Evolutionary conservation across 2,113 vertebrate genomes (phyloP).

Genomic region (Xerus inauris): DNA sequence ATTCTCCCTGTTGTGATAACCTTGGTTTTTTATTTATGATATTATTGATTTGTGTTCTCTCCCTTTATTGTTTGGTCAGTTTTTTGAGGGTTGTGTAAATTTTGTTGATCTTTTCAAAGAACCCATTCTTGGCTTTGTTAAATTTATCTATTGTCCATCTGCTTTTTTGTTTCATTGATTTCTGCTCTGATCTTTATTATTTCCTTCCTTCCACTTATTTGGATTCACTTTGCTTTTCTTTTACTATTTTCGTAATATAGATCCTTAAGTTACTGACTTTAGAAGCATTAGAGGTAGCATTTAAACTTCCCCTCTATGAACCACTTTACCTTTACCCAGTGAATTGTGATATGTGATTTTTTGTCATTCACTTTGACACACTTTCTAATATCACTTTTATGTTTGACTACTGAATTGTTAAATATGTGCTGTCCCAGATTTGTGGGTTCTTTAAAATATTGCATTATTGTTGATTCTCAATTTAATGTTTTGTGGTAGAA

Average conservation of each 20-base stretch:
- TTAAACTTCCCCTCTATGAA: not conserved
- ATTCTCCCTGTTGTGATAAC: not conserved
- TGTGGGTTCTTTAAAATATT: not conserved
- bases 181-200: not conserved
- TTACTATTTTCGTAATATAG: not conserved
- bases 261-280: not conserved
- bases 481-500: not conserved
- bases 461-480: not conserved
- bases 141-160: not conserved
- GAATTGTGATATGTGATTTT: not conserved
- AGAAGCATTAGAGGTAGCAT: not conserved
- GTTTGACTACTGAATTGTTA: not conserved
- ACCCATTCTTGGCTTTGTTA: not conserved
- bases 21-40: slow-evolving; percentile 28
- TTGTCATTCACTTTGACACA: not conserved
- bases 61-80: not conserved
- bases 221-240: not conserved
- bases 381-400: not conserved
- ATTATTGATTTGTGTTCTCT: slow-evolving; percentile 41
- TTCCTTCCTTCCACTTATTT: not conserved
- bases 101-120: not conserved
- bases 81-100: slow-evolving; percentile 5
- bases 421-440: not conserved
- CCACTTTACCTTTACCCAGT: not conserved
- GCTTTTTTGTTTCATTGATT: slow-evolving; percentile 36